Evolutionary conservation across 35 echinoderm and acorn worm species (phyloP).

Genomic region (Apostichopus japonicus): DNA sequence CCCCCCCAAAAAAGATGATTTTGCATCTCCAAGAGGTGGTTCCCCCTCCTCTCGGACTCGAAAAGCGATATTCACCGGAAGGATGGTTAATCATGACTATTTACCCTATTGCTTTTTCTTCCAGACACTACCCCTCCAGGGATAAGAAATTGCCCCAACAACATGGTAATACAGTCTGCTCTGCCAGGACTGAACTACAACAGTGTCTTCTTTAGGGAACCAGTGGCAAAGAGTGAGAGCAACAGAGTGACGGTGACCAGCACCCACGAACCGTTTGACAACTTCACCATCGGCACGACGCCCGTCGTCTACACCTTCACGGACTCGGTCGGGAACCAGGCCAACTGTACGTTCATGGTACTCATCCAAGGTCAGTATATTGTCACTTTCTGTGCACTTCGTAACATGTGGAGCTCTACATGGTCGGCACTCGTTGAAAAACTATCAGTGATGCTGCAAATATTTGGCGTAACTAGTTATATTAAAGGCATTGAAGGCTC

Average conservation of each 20-base stretch:
- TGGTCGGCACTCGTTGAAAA: no score
- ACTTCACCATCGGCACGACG: slow-evolving; percentile 61
- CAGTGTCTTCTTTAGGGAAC: slow-evolving; percentile 41
- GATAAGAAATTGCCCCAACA: neutral
- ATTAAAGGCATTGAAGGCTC: no score
- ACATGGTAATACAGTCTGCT: neutral
- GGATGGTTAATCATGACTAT: neutral
- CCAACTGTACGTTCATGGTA: slow-evolving; percentile 66
- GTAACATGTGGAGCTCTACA: no score
- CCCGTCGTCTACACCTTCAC: slow-evolving; percentile 62
- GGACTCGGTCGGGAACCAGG: slow-evolving; percentile 61
- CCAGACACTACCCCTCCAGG: neutral
- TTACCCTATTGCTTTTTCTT: neutral
- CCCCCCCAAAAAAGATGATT: no score
- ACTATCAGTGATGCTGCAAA: no score
- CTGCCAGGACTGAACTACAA: neutral
- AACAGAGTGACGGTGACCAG: slow-evolving; percentile 27
- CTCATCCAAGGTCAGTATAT: slow-evolving; percentile 37
- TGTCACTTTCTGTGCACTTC: no score
- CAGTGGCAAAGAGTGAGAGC: slow-evolving; percentile 51
- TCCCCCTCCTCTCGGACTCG: no score
- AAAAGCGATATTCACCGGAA: no score
- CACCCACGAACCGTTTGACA: slow-evolving; percentile 13
- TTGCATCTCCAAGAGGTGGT: no score
- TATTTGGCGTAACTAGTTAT: no score